phyloP scores from a whole-genome alignment of 2,113 vertebrate species.

The Chloropsis hardwickii region DNA sequence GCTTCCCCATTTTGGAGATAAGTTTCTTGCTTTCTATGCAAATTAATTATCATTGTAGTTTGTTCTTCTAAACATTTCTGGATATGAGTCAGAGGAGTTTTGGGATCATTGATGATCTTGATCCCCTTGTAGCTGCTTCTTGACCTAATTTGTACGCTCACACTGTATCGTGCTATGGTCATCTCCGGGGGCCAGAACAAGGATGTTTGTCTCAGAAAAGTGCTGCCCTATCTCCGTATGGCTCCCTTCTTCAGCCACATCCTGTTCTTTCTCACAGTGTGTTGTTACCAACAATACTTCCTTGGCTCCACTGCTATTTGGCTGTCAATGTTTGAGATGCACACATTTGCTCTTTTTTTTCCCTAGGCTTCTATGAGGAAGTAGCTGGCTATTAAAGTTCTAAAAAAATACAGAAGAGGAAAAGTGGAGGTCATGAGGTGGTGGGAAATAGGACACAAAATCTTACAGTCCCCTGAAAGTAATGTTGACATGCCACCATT shows the following conservation, averaged over 20 bases:
- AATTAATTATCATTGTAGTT: background rate
- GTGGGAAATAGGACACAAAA: background rate
- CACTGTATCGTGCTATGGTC: background rate
- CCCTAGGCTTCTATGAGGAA: background rate
- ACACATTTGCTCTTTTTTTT: background rate
- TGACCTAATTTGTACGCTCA: background rate
- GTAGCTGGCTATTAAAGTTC: background rate
- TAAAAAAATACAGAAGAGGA: background rate
- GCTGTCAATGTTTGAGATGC: background rate
- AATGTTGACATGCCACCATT: background rate
- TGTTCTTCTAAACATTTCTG: background rate
- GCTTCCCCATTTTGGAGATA: background rate
- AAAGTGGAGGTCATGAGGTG: background rate
- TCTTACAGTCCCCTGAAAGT: background rate
- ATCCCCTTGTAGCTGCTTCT: background rate
- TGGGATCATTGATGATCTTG: background rate
- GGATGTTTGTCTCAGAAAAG: background rate
- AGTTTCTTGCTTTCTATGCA: background rate
- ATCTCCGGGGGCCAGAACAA: background rate
- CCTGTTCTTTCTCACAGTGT: background rate
- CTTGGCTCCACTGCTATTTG: background rate
- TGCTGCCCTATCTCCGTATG: fast-evolving
- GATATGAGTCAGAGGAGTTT: background rate
- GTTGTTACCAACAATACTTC: background rate
- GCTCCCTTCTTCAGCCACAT: background rate